Evolutionary conservation across 1,140 invertebrate species (phyloP), one percentile per base, ranked within the genome.

Genomic region (Helicorthomorpha holstii): DNA sequence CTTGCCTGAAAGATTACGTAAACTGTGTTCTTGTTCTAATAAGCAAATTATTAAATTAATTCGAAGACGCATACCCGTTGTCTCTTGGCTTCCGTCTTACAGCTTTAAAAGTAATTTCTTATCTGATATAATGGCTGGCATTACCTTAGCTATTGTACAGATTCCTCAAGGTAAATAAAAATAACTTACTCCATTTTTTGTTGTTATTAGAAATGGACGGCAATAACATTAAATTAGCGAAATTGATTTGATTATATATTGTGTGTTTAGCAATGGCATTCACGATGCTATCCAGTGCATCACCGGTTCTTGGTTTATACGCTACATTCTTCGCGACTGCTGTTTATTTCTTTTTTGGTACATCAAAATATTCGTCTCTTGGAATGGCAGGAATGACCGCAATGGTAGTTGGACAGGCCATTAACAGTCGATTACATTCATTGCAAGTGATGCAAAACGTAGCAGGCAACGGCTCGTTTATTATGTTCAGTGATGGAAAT

Each of bases 81-180:
- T 65, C 1, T 25, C 43, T 19, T 67, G 65, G 65, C 53, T 67
- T 2, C 61, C 60, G 3, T 56, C 56, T 2, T 67, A 67, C 52
- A 48, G 58, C 29, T 27, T 50, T 46, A 55, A 57, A 24, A 52
- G 53, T 14, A 45, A 48, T 48, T 43, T 66, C 14, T 2, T 66
- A 1, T 47, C 53, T 1, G 66, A 69, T 55, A 12, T 67, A 2
- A 60, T 68, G 19, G 59, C 70, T 1, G 90, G 89, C 2, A 70
- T 85, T 45, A 93, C 88, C 1, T 82, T 89, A 3, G 85, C 84
- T 19, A 80, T 92, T 54, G 85, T 94, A 80, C 87, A 93, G 60
- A 88, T 94, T 65, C 88, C 88, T 0, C 90, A 93, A 74, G 86
- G 82, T 77, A 68, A 64, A 16, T 7, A 34, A n/a, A n/a, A n/a